phyloP scores from a whole-genome alignment of 2,113 vertebrate species.

The Eptatretus burgeri region DNA sequence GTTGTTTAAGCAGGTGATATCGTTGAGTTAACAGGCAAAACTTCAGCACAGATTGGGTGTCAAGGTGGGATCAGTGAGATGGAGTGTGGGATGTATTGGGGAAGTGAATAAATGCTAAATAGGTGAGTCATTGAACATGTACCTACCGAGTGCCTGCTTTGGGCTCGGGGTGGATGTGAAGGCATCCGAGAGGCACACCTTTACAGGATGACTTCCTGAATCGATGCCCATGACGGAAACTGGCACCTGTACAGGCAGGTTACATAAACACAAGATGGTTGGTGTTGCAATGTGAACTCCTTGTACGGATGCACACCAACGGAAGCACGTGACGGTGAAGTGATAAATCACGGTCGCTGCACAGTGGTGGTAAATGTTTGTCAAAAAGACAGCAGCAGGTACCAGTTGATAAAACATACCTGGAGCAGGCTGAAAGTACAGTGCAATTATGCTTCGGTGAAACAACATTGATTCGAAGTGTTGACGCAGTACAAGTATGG shows the following conservation, averaged over 20 bases:
- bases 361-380: not conserved
- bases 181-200: slow-evolving; percentile 67
- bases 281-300: not conserved
- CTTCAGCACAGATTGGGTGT: too few species aligned
- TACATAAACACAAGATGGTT: not conserved
- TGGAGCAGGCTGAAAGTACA: too few species aligned
- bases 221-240: slow-evolving; percentile 40
- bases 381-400: not conserved
- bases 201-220: slow-evolving; percentile 53
- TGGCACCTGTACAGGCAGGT: slow-evolving; percentile 27
- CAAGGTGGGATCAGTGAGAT: too few species aligned
- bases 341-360: not conserved
- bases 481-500: not conserved
- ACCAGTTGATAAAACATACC: not conserved
- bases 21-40: too few species aligned
- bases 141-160: too few species aligned
- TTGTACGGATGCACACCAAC: not conserved
- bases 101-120: too few species aligned
- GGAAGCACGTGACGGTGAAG: not conserved
- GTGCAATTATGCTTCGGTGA: too few species aligned
- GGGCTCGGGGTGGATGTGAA: slow-evolving; percentile 45
- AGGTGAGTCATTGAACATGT: too few species aligned
- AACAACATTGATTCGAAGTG: not conserved
- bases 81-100: too few species aligned
- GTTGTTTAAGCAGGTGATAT: too few species aligned